Percentiles rank a stretch among this genome's conserved stretches.
These are phyloP conservation scores for Saturnia pavonia DNA, from an alignment of 2,888 invertebrate species.

Conservation along the genomic window DNA sequence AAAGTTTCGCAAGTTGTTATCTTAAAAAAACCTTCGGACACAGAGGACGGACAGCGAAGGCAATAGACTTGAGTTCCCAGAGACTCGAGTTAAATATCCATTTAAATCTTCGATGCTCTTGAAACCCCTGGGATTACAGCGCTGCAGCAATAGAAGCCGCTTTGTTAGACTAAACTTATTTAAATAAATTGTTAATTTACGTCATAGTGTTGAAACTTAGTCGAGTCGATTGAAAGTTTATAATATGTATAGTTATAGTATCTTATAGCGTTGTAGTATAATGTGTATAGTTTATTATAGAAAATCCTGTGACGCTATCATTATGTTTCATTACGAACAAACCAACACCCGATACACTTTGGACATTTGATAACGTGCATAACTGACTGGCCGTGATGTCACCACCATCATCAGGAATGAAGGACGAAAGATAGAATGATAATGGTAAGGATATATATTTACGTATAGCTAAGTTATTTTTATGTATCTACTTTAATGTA, in stretches of 20 bases:
- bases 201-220: background rate
- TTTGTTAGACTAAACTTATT: conserved; percentile 28
- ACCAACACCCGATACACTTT: background rate
- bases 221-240: background rate
- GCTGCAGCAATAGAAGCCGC: conserved; percentile 61
- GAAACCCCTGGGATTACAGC: conserved; percentile 58
- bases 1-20: conserved; percentile 68
- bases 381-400: background rate
- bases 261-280: too few species aligned
- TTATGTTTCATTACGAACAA: background rate
- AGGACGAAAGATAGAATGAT: background rate
- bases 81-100: conserved; percentile 81
- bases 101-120: conserved; percentile 76
- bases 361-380: background rate
- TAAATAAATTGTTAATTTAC: conserved; percentile 29
- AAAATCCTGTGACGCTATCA: background rate
- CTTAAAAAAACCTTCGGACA: conserved; percentile 53
- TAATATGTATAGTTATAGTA: background rate
- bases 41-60: conserved; percentile 61
- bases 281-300: background rate
- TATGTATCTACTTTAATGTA: too few species aligned
- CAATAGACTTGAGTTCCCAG: conserved; percentile 77
- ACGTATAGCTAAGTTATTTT: background rate
- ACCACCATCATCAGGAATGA: background rate
- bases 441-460: background rate